Base-by-base conservation (phyloP, 35 echinoderm and acorn worm genomes). In the Lytechinus variegatus region DNA sequence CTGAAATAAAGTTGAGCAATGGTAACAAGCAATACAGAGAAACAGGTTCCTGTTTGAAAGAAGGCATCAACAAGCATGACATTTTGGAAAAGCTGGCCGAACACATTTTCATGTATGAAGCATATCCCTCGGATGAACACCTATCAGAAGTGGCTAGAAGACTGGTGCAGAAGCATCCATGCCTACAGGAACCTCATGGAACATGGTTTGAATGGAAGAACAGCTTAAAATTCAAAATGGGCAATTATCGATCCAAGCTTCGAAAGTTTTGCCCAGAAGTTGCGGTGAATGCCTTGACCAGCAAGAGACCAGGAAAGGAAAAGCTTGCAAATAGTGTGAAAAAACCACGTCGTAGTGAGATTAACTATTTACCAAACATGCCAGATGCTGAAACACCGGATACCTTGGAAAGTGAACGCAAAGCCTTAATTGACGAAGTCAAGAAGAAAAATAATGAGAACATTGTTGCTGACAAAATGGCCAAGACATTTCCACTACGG, bases 71-170 rank as follows among this genome's bases (percentile, higher is more conserved):
- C 6, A 92, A 92, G 89, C 89, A 92, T 92, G 6, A 92, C 19
- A 92, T 92, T 6, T 92, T 92, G 89, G 89, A 92, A 92, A 92
- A 92, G 89, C 89, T 92, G 4, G 89, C 89, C 51, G n/a, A n/a
- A n/a, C n/a, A n/a, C n/a, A n/a, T n/a, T n/a, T n/a, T n/a, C n/a
- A n/a, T n/a, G n/a, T n/a, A n/a, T n/a, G n/a, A n/a, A n/a, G n/a
- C n/a, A n/a, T n/a, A n/a, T n/a, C n/a, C n/a, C n/a, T n/a, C n/a
- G n/a, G n/a, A n/a, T n/a, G n/a, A n/a, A n/a, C n/a, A n/a, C n/a
- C n/a, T n/a, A n/a, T n/a, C n/a, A n/a, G n/a, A n/a, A n/a, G n/a
- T n/a, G n/a, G n/a, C n/a, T n/a, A n/a, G n/a, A n/a, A n/a, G n/a
- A n/a, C n/a, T n/a, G n/a, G n/a, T n/a, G n/a, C n/a, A n/a, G n/a